Conservation (phyloP, 2,797 vertebrate species). For the Myotis planiceps region DNA sequence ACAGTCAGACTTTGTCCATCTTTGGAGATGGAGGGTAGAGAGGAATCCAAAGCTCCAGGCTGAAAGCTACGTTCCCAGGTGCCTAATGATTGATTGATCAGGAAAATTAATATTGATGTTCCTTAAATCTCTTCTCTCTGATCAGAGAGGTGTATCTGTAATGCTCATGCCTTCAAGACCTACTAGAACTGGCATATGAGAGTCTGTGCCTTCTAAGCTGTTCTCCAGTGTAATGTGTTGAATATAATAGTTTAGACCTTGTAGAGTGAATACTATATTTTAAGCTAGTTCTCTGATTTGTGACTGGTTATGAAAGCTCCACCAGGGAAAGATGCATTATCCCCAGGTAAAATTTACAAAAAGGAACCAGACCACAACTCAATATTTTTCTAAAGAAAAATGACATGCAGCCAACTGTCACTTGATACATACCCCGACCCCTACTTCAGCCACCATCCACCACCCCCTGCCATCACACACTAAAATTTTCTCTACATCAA, state of each 20-base stretch:
- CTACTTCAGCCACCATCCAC: not conserved
- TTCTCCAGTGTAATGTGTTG: constrained; percentile 29
- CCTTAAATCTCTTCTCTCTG: not conserved
- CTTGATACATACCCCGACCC: constrained; percentile 9
- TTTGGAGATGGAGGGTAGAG: not conserved
- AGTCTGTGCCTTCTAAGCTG: not conserved
- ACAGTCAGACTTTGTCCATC: not conserved
- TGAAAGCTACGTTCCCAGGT: not conserved
- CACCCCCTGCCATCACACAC: not conserved
- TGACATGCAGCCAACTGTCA: not conserved
- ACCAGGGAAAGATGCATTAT: constrained; percentile 37
- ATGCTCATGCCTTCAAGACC: not conserved
- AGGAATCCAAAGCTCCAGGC: not conserved
- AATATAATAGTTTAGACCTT: not conserved
- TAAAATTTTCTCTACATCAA: constrained; percentile 23
- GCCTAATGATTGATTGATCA: not conserved
- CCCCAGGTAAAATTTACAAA: constrained; percentile 42
- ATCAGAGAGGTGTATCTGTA: not conserved
- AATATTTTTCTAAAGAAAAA: constrained; percentile 39
- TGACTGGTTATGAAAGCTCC: constrained; percentile 19
- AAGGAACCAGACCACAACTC: not conserved
- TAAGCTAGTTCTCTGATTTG: not conserved
- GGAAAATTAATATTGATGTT: not conserved
- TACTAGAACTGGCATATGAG: not conserved
- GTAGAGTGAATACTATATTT: no score